A percentile compares a stretch with the other conserved stretches of the same genome.
These are phyloP conservation scores for Arrhamphus sclerolepis DNA, from an alignment of 2,797 vertebrate species.

Conservation along the genomic window DNA sequence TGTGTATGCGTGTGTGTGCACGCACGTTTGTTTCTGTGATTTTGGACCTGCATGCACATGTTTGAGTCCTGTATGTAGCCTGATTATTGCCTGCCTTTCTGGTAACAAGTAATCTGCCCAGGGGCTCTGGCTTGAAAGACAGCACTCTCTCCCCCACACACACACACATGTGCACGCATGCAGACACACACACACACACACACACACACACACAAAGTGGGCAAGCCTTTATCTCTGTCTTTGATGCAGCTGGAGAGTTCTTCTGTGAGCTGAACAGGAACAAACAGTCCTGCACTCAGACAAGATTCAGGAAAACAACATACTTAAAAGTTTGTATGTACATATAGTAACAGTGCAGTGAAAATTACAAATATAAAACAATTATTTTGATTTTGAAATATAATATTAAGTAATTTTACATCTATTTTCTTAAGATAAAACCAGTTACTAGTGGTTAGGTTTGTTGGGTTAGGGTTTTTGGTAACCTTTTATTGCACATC, in stretches of 20 bases:
- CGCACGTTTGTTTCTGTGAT: not conserved
- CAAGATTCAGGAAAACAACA: slow-evolving; percentile 18
- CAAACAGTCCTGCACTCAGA: slow-evolving; percentile 36
- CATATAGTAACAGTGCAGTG: not conserved
- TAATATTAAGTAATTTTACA: not conserved
- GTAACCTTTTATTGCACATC: not conserved
- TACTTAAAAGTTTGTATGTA: not conserved
- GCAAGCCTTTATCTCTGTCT: slow-evolving; percentile 49
- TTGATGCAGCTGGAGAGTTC: slow-evolving; percentile 53
- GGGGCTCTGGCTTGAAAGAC: slow-evolving; percentile 34
- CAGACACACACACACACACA: not conserved
- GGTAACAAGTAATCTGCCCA: slow-evolving; percentile 66
- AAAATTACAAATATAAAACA: not conserved
- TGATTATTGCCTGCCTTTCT: slow-evolving; percentile 39
- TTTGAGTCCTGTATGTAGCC: slow-evolving; percentile 25
- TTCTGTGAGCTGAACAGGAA: slow-evolving; percentile 38
- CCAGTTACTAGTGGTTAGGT: not conserved
- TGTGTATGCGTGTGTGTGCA: slow-evolving; percentile 11
- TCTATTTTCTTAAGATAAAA: not conserved
- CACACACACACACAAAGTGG: not conserved
- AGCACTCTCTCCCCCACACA: no score
- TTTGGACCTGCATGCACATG: slow-evolving; percentile 6
- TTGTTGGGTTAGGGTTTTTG: not conserved
- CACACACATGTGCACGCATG: no score
- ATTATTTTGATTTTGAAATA: not conserved